Conservation (phyloP, 2,888 invertebrate species). For the Perithous albicinctus region DNA sequence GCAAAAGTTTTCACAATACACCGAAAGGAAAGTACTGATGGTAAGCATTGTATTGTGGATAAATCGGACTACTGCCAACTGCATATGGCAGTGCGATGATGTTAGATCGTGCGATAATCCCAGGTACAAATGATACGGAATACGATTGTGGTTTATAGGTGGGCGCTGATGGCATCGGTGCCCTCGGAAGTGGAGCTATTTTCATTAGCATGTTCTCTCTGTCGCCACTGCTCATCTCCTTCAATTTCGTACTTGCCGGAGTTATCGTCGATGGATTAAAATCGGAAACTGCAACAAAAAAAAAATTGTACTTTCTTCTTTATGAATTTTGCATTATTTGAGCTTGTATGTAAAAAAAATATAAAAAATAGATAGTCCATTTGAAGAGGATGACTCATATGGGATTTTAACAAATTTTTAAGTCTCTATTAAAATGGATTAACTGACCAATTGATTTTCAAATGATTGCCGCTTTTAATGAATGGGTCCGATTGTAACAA, state of each 20-base stretch:
- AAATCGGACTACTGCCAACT: slow-evolving; percentile 56
- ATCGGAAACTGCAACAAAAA: slow-evolving; percentile 15
- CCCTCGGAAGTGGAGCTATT: slow-evolving; percentile 6
- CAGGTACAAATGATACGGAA: slow-evolving; percentile 8
- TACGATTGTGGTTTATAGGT: slow-evolving; percentile 11
- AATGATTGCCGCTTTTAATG: too few relatives aligned
- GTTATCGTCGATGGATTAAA: slow-evolving; percentile 30
- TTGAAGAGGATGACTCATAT: too few relatives aligned
- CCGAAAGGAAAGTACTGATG: slow-evolving; percentile 51
- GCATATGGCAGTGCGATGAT: slow-evolving; percentile 37
- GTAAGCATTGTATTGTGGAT: slow-evolving; percentile 60
- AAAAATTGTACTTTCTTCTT: not conserved
- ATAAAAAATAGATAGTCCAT: too few relatives aligned
- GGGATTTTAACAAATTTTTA: too few relatives aligned
- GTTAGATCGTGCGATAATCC: slow-evolving; percentile 20
- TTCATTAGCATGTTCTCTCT: not conserved
- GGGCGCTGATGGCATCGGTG: slow-evolving; percentile 3
- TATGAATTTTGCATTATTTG: not conserved
- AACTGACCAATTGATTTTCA: too few relatives aligned
- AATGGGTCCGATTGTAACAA: too few relatives aligned
- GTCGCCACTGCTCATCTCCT: not conserved
- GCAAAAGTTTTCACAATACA: slow-evolving; percentile 27
- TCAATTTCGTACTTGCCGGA: slow-evolving; percentile 49
- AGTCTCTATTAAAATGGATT: too few relatives aligned
- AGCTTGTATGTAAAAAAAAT: too few relatives aligned